Evolutionary conservation across 2,113 vertebrate species (phyloP), one percentile per base, ranked within the genome.

Genomic region (Seriola rivoliana): DNA sequence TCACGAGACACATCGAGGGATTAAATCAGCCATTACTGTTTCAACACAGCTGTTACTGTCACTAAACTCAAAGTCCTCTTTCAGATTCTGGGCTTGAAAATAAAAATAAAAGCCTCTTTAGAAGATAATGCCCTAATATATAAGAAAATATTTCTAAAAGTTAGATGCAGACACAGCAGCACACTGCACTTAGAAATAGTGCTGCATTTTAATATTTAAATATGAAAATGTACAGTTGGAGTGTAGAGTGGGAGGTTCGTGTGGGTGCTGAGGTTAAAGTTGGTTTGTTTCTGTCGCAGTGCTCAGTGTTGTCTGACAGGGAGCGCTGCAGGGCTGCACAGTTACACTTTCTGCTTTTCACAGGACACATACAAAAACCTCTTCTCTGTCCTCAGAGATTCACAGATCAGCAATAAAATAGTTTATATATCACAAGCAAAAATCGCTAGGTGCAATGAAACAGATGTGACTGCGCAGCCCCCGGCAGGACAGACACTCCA

Each of bases 161-260:
- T 5, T 4, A 25, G 65, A 59, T 9, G 29, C 77, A 32, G 62
- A 80, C 11, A 4, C 8, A 16, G 65, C 65, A 52, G 76, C 66
- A 63, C 70, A 46, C 46, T 3, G 59, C 89, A 72, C 82, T 78
- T 62, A 46, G 8, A 66, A 6, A 16, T 1, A 1, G 46, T 16
- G 32, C 80, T 85, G 79, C 52, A 0, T 72, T 81, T 73, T 54
- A 81, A 68, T 71, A 46, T 80, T 77, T 48, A 76, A 84, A 16
- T 5, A 12, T 65, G 57, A 8, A 78, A 36, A 17, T 71, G 54
- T 71, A 19, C 58, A 52, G 57, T 65, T 50, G 58, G 25, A 0
- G 29, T 3, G 3, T 1, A 0, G 58, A 38, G 4, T 1, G 21
- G 6, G 14, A 1, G 4, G 48, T 32, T n/a, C 1, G 1, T n/a